Base-by-base conservation (phyloP, 23 tunicate species). In the Trididemnum nubilum region DNA sequence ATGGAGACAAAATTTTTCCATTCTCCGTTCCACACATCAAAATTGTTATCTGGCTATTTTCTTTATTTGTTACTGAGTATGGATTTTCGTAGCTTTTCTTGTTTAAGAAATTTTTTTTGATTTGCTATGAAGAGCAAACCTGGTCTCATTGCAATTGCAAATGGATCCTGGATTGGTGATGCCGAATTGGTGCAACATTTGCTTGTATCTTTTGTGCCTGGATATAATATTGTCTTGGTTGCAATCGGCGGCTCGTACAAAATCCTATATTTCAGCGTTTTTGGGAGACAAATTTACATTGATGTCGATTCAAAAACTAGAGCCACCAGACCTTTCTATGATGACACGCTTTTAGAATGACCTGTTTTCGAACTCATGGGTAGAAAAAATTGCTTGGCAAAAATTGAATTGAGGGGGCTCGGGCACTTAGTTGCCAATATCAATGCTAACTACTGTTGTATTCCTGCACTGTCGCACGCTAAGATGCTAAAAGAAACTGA, bases 301-400 rank as follows among this genome's bases (percentile, higher is more conserved):
- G 38, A 50, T 77, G 69, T 1, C 67, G 34, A 7, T 69, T 9
- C 36, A 24, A 2, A 32, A 50, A 77, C 9, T 34, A 69, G 26
- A 23, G 27, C 82, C 82, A 77, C 82, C 82, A 77, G 7, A 69
- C 38, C 3, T 54, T 31, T 3, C 82, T 34, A 25, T 69, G 82
- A 5, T 9, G 28, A 30, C 52, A 51, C 23, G 51, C 69, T n/a
- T 54, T 27, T 19, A n/a, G 52, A 77, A 21, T 2, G 1, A 28
- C 35, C 12, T 2, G 52, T 22, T 12, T 51, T 34, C n/a, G n/a
- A n/a, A n/a, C n/a, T n/a, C n/a, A n/a, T n/a, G n/a, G n/a, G n/a
- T n/a, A n/a, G n/a, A n/a, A n/a, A n/a, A n/a, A n/a, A n/a, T n/a
- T n/a, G n/a, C n/a, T n/a, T n/a, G n/a, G n/a, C n/a, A n/a, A n/a